Evolutionary conservation across 1,140 invertebrate species (phyloP).

Genomic region (Zaprionus lachaisei): DNA sequence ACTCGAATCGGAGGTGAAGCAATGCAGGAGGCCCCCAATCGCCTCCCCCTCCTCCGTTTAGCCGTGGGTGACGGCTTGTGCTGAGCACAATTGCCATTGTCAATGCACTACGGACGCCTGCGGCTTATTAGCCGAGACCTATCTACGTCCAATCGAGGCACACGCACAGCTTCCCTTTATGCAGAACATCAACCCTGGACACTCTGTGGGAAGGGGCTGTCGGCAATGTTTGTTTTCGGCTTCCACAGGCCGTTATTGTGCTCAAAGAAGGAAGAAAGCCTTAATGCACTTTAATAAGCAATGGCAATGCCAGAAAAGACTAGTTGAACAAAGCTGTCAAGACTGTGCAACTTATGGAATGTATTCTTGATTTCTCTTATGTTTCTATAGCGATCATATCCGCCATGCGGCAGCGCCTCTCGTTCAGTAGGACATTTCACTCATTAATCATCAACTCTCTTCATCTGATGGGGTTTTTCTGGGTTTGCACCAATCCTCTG

Average conservation of each 20-base stretch:
- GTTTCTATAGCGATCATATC: no score
- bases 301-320: no score
- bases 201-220: background rate
- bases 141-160: background rate
- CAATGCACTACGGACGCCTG: conserved; percentile 38
- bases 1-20: background rate
- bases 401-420: no score
- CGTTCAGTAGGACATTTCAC: no score
- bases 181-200: background rate
- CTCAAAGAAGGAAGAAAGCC: background rate
- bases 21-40: background rate
- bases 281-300: background rate
- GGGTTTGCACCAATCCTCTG: no score
- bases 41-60: background rate
- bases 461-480: no score
- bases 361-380: no score
- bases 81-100: conserved; percentile 18
- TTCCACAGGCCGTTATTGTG: no score
- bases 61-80: background rate
- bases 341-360: background rate
- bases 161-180: background rate
- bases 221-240: conserved; percentile 29
- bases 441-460: no score
- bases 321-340: background rate
- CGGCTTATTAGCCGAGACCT: conserved; percentile 37